Base-by-base conservation (phyloP, 2,113 vertebrate species). In the Strix uralensis region DNA sequence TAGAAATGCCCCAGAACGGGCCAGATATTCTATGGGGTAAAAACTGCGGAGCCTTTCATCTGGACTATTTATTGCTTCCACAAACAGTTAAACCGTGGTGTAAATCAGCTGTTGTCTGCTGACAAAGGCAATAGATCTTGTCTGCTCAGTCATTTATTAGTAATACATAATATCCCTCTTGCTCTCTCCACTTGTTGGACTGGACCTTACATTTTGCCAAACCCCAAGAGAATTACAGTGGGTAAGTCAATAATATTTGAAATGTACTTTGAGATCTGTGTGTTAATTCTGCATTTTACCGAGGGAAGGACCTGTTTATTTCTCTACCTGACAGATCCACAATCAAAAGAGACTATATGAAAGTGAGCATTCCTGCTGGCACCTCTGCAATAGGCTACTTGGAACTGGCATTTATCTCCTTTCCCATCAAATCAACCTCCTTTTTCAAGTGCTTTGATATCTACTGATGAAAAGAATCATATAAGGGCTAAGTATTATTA, bases 381-480 rank as follows among this genome's bases (percentile, higher is more conserved):
- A 5, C 27, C 17, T 91, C 73, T 90, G 81, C 90, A 85, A 84
- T 22, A 58, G 85, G 44, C 51, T 83, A 34, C 83, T 62, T 85
- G 59, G 91, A 96, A 57, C 8, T 46, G 30, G 40, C 81, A 86
- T 91, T 95, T 85, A 70, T 95, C 80, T 82, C 78, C 44, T 87
- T 91, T 85, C 30, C 49, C 58, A 94, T 92, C 86, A 93, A 86
- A 96, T 69, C 81, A 94, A 62, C 57, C n/a, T 80, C 54, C 32
- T 77, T 92, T 91, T 91, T 92, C 86, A 94, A 95, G 62, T 70
- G 51, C 78, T 95, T 91, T 96, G 84, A 80, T 91, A 95, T 47
- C 46, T 81, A 46, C 86, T 82, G 77, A 94, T 87, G 81, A 88
- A 91, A 91, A 94, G 70, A 89, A 85, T 89, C 77, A 90, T 63